Evolutionary conservation across 2,888 invertebrate species (phyloP).

Genomic region (Leptinotarsa tumamoca): DNA sequence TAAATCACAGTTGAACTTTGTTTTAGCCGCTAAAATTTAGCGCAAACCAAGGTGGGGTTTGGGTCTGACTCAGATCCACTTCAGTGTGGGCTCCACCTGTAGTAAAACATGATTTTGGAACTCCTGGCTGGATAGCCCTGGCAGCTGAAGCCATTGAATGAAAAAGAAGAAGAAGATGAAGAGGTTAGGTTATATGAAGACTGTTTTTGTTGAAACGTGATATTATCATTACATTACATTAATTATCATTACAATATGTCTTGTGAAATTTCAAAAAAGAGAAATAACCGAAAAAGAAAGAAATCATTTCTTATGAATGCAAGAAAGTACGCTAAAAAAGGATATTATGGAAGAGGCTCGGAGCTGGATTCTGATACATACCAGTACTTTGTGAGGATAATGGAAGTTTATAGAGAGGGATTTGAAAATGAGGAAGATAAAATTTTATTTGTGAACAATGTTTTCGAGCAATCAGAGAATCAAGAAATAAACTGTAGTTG

Average conservation of each 20-base stretch:
- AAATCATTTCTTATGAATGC: slow-evolving; percentile 78
- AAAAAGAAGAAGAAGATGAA: no score
- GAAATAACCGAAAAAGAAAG: slow-evolving; percentile 71
- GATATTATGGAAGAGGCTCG: slow-evolving; percentile 78
- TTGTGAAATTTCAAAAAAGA: slow-evolving; percentile 35
- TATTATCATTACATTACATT: no score
- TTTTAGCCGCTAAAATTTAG: no score
- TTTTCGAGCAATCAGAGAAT: slow-evolving; percentile 77
- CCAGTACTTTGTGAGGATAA: slow-evolving; percentile 80
- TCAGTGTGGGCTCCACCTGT: no score
- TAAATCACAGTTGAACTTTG: no score
- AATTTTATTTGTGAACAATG: slow-evolving; percentile 78
- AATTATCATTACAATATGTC: slow-evolving; percentile 33
- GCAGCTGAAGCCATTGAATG: no score
- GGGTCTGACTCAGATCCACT: no score
- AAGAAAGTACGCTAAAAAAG: slow-evolving; percentile 81
- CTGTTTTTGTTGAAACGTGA: no score
- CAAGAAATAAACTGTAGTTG: slow-evolving; percentile 80
- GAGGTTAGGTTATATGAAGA: no score
- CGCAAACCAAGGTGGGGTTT: no score
- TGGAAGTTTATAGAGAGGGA: slow-evolving; percentile 78
- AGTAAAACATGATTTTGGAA: no score
- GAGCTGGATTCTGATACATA: slow-evolving; percentile 80
- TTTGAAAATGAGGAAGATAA: slow-evolving; percentile 80
- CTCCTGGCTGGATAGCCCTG: no score